A percentile compares a stretch with the other conserved stretches of the same genome.
Conservation (phyloP, 2,888 invertebrate species). For the Nudaria mundana region DNA sequence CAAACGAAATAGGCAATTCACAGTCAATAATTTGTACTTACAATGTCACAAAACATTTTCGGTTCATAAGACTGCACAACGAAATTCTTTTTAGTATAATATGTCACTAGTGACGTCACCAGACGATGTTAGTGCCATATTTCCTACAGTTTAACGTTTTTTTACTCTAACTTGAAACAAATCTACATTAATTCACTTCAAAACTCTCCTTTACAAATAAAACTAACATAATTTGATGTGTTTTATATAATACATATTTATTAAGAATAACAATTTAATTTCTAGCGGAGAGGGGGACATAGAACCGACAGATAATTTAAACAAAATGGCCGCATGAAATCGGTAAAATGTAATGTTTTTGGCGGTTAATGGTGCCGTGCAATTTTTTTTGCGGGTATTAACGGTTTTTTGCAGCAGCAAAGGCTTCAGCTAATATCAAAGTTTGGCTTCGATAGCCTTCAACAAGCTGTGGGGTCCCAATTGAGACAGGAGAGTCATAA, state of each 20-base stretch:
- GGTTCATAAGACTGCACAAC: slow-evolving; percentile 54
- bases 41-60: not conserved
- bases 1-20: too few relatives aligned
- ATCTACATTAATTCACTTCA: slow-evolving; percentile 30
- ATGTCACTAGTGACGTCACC: slow-evolving; percentile 32
- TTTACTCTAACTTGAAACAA: slow-evolving; percentile 41
- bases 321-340: slow-evolving; percentile 57
- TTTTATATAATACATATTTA: slow-evolving; percentile 39
- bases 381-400: slow-evolving; percentile 47
- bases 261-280: slow-evolving; percentile 73
- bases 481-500: slow-evolving; percentile 57
- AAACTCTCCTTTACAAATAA: slow-evolving; percentile 28
- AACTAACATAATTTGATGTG: slow-evolving; percentile 34
- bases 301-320: slow-evolving; percentile 64
- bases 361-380: slow-evolving; percentile 50
- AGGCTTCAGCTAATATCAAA: slow-evolving; percentile 63
- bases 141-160: slow-evolving; percentile 40
- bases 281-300: slow-evolving; percentile 79
- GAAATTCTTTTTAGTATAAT: slow-evolving; percentile 28
- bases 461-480: slow-evolving; percentile 46
- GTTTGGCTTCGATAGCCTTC: slow-evolving; percentile 53
- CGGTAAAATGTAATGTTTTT: slow-evolving; percentile 66
- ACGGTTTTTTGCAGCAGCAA: slow-evolving; percentile 55
- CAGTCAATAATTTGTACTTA: not conserved
- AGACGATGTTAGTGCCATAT: slow-evolving; percentile 37